Conservation (phyloP, 2,888 invertebrate species). For the Tortrix viridana region DNA sequence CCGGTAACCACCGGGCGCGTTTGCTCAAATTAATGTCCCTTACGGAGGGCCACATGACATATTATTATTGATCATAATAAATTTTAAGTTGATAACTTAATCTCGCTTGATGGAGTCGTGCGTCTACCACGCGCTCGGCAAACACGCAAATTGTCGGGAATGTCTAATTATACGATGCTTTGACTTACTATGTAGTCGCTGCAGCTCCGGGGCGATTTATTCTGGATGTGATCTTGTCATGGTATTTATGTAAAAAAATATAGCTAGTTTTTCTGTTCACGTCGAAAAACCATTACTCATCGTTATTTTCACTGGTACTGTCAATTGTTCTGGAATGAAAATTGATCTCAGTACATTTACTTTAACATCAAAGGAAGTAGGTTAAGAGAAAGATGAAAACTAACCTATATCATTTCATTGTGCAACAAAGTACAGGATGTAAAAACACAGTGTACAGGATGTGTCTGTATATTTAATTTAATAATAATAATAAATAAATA, state of each 20-base stretch:
- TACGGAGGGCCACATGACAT: conserved; percentile 51
- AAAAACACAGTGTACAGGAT: too few species aligned
- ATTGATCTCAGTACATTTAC: too few species aligned
- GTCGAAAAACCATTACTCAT: too few species aligned
- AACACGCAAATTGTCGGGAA: conserved; percentile 41
- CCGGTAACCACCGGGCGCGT: conserved; percentile 46
- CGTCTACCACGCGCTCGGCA: conserved; percentile 45
- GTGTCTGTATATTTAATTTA: too few species aligned
- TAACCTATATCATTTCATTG: too few species aligned
- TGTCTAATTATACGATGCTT: conserved; percentile 23
- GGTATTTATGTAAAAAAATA: background rate
- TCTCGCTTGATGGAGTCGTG: conserved; percentile 53
- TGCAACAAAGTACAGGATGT: too few species aligned
- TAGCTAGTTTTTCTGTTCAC: background rate
- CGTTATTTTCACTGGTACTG: too few species aligned
- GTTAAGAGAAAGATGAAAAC: too few species aligned
- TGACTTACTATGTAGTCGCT: conserved; percentile 19
- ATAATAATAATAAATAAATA: too few species aligned
- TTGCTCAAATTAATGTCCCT: conserved; percentile 48
- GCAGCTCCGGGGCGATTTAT: conserved; percentile 13
- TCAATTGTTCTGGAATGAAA: too few species aligned
- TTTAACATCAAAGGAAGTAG: too few species aligned
- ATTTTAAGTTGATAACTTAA: conserved; percentile 68
- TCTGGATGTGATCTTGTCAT: background rate
- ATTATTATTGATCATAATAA: conserved; percentile 61